Evolutionary conservation across 2,888 invertebrate genomes (phyloP).

Genomic region (Ormia ochracea): DNA sequence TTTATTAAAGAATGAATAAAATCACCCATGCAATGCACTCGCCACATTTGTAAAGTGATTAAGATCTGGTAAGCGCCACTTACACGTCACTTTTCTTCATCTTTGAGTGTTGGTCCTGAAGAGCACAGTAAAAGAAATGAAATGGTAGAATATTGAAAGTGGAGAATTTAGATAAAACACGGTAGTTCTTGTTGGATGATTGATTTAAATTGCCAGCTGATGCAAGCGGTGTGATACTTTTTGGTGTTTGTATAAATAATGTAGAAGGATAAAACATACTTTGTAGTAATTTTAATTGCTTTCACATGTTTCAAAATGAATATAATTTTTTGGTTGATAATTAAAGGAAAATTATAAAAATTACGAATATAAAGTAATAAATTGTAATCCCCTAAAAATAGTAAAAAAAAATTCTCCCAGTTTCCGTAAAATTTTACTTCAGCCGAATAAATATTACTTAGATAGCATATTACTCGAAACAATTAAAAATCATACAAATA

Average conservation of each 20-base stretch:
- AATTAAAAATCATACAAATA: no score
- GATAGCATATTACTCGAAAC: no score
- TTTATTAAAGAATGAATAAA: slow-evolving; percentile 1
- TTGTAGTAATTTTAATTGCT: not conserved
- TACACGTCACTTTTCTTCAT: slow-evolving; percentile 55
- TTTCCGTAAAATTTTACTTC: no score
- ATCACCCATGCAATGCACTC: not conserved
- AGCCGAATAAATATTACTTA: no score
- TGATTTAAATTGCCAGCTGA: not conserved
- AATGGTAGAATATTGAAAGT: slow-evolving; percentile 13
- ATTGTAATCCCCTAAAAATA: no score
- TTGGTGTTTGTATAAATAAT: slow-evolving; percentile 1
- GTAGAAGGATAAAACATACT: not conserved
- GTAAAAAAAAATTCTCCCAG: no score
- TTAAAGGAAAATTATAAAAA: no score
- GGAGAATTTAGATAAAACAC: not conserved
- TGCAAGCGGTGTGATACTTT: slow-evolving; percentile 35
- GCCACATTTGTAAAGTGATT: slow-evolving; percentile 16
- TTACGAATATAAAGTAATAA: no score
- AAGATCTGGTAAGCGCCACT: slow-evolving; percentile 63
- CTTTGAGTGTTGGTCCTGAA: slow-evolving; percentile 44
- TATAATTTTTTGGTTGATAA: no score
- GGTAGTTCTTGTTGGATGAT: not conserved
- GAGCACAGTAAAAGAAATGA: not conserved
- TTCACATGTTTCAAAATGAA: not conserved